These are phyloP conservation scores for Solenopsis fugax DNA, from an alignment of 1,140 invertebrate genomes.

Conservation along the genomic window DNA sequence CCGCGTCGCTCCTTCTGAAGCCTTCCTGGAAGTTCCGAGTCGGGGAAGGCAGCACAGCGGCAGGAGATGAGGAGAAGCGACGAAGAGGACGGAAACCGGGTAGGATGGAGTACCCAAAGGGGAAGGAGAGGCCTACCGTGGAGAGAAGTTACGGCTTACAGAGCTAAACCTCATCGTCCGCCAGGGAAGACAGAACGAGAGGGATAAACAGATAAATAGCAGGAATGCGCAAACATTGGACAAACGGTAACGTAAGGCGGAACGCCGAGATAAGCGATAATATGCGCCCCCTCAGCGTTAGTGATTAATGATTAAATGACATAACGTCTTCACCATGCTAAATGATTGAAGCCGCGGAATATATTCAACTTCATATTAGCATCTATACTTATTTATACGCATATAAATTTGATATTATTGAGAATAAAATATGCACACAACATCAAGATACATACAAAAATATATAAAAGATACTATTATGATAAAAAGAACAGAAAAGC, in stretches of 20 bases:
- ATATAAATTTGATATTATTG: neutral
- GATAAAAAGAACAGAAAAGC: neutral
- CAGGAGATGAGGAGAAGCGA: slow-evolving; percentile 39
- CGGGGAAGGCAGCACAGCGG: slow-evolving; percentile 20
- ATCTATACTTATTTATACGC: neutral
- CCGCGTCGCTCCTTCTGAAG: slow-evolving; percentile 37
- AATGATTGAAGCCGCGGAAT: neutral
- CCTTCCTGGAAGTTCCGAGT: slow-evolving; percentile 43
- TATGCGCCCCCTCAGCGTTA: neutral
- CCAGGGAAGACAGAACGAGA: neutral
- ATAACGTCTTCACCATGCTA: slow-evolving; percentile 7
- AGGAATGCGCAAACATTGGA: slow-evolving; percentile 41
- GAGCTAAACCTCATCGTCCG: slow-evolving; percentile 14
- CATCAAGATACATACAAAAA: neutral
- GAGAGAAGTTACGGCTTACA: slow-evolving; percentile 20
- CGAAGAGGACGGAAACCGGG: slow-evolving; percentile 43
- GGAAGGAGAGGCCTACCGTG: neutral
- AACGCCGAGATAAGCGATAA: slow-evolving; percentile 31
- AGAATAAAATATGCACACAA: neutral
- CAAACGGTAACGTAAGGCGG: slow-evolving; percentile 30
- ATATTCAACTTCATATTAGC: neutral
- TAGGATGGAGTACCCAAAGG: slow-evolving; percentile 31
- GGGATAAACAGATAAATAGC: slow-evolving; percentile 39
- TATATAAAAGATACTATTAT: neutral
- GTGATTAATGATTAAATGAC: slow-evolving; percentile 41